These are phyloP conservation scores for Ailurus styani DNA, from an alignment of 2,113 vertebrate genomes.

Conservation along the genomic window DNA sequence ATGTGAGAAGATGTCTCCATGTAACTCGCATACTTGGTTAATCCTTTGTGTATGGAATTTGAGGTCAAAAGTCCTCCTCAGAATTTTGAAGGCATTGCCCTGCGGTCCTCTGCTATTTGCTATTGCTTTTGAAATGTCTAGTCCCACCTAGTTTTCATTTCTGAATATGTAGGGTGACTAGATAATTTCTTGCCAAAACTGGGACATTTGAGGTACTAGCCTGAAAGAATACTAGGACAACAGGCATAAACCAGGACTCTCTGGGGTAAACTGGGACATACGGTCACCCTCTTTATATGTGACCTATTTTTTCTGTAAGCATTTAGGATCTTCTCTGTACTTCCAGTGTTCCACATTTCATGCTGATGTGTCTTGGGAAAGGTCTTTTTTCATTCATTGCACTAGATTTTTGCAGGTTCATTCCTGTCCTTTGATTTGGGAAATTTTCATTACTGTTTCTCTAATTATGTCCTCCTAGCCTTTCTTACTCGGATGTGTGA, in stretches of 20 bases:
- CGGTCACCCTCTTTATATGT: not conserved
- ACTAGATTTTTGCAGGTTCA: not conserved
- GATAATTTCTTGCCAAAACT: slow-evolving; percentile 2
- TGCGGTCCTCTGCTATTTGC: not conserved
- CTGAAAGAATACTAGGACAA: not conserved
- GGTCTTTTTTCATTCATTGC: not conserved
- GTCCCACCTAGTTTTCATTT: slow-evolving; percentile 1
- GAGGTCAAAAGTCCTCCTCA: not conserved
- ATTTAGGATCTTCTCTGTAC: not conserved
- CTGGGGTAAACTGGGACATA: not conserved
- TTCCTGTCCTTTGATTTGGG: not conserved
- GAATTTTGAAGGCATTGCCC: not conserved
- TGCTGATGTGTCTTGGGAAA: not conserved
- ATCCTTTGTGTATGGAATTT: not conserved
- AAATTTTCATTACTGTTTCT: not conserved
- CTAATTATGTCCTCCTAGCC: not conserved
- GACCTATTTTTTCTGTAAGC: not conserved
- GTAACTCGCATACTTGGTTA: slow-evolving; percentile 10
- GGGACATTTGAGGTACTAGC: not conserved
- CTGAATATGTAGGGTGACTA: not conserved
- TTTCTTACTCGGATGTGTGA: slow-evolving; percentile 8
- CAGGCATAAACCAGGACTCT: not conserved
- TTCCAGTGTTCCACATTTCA: not conserved
- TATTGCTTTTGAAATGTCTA: not conserved
- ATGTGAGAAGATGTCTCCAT: not conserved